phyloP scores from a whole-genome alignment of 2,888 invertebrate species.

The Magallana nippona region DNA sequence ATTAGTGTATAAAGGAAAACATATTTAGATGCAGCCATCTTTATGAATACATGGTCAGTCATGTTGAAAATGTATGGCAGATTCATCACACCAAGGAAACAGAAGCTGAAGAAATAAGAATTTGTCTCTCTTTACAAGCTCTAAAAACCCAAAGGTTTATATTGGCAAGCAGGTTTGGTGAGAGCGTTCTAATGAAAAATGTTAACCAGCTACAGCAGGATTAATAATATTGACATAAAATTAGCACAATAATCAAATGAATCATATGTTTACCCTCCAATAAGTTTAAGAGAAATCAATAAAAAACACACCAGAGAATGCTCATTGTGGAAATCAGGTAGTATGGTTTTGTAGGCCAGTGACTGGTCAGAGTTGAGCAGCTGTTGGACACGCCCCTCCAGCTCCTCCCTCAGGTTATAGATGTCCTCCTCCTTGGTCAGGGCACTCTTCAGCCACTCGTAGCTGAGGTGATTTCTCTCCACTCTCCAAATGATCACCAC shows the following conservation, averaged over 20 bases:
- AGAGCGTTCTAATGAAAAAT: no score
- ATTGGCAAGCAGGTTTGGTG: no score
- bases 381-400: constrained; percentile 66
- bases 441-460: constrained; percentile 91
- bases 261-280: not conserved
- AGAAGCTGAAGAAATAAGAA: no score
- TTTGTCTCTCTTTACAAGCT: no score
- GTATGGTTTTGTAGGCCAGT: constrained; percentile 64
- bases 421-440: constrained; percentile 80
- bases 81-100: no score
- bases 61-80: no score
- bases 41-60: no score
- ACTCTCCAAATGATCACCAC: constrained; percentile 92
- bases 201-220: no score
- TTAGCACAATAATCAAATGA: not conserved
- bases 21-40: no score
- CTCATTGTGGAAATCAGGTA: constrained; percentile 74
- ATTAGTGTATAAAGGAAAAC: no score
- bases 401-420: constrained; percentile 54
- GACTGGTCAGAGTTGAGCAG: constrained; percentile 66
- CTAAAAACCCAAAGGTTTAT: no score
- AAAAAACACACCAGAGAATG: constrained; percentile 67
- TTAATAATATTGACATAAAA: not conserved
- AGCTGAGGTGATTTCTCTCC: constrained; percentile 91
- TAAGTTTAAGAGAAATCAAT: not conserved